Evolutionary conservation across 2,113 vertebrate genomes (phyloP).

Genomic region (Ictalurus punctatus): DNA sequence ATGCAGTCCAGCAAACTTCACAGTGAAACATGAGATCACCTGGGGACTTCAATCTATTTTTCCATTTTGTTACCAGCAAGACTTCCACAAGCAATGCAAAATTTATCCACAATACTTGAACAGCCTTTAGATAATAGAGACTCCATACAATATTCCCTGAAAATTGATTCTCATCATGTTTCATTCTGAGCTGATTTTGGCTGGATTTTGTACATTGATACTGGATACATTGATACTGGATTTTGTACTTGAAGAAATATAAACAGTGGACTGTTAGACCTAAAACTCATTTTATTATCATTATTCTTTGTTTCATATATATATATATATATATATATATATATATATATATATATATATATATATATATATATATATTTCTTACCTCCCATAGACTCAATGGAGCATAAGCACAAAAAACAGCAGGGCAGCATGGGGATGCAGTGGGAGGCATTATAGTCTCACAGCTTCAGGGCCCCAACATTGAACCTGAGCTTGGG

Average conservation of each 20-base stretch:
- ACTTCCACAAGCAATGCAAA: slow-evolving; percentile 5
- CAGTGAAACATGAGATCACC: slow-evolving; percentile 20
- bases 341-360: too few relatives aligned
- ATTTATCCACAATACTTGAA: slow-evolving; percentile 15
- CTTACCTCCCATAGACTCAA: neutral
- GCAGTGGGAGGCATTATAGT: neutral
- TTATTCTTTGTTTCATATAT: neutral
- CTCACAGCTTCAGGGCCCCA: neutral
- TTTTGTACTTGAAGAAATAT: neutral
- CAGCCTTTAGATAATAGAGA: slow-evolving; percentile 21
- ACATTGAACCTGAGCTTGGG: neutral
- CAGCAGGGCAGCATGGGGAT: neutral
- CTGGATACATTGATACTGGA: too few relatives aligned
- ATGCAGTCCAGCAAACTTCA: slow-evolving; percentile 28
- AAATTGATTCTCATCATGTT: slow-evolving; percentile 12
- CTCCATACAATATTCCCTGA: slow-evolving; percentile 10
- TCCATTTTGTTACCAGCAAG: slow-evolving; percentile 25
- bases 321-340: too few relatives aligned
- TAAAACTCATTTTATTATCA: neutral
- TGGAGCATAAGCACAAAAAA: neutral
- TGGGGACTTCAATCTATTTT: slow-evolving; percentile 7
- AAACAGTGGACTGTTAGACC: neutral
- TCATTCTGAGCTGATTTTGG: neutral
- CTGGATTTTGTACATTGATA: neutral
- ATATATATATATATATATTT: neutral